These are phyloP conservation scores for Morbakka virulenta DNA, from an alignment of 30 jellyfish, hydroid and myxozoan genomes.

Conservation along the genomic window DNA sequence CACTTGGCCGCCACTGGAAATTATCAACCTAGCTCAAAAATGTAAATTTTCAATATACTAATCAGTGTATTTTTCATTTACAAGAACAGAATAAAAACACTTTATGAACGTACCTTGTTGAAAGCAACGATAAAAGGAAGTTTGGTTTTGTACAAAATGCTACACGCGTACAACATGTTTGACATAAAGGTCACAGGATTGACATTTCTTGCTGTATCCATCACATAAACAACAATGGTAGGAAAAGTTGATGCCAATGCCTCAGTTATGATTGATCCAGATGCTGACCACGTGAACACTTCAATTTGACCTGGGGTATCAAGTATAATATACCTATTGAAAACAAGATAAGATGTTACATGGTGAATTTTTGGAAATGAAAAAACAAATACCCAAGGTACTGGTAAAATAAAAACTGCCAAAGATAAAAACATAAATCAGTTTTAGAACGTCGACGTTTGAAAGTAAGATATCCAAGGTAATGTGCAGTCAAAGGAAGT, in stretches of 20 bases:
- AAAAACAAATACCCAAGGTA: not conserved
- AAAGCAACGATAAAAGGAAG: constrained; percentile 90
- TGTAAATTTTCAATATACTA: too few relatives aligned
- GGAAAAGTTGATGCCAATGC: constrained; percentile 92
- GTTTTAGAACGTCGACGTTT: too few relatives aligned
- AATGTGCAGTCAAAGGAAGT: too few relatives aligned
- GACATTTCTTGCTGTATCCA: constrained; percentile 92
- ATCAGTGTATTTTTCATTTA: too few relatives aligned
- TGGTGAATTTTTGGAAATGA: not conserved
- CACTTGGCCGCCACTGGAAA: too few relatives aligned
- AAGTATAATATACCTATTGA: constrained; percentile 58
- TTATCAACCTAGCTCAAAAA: too few relatives aligned
- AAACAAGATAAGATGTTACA: not conserved
- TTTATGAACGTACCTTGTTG: constrained; percentile 92
- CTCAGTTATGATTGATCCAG: constrained; percentile 92
- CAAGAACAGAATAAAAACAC: too few relatives aligned
- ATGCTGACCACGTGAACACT: constrained; percentile 99
- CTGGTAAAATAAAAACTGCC: not conserved
- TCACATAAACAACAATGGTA: constrained; percentile 83
- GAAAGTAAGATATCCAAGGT: too few relatives aligned
- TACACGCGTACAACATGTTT: constrained; percentile 95
- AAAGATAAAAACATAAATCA: too few relatives aligned
- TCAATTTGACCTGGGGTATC: constrained; percentile 99
- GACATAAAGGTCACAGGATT: constrained; percentile 97
- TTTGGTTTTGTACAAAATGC: constrained; percentile 79